phyloP scores from a whole-genome alignment of 2,888 invertebrate species.

The Opisthograptis luteolata region DNA sequence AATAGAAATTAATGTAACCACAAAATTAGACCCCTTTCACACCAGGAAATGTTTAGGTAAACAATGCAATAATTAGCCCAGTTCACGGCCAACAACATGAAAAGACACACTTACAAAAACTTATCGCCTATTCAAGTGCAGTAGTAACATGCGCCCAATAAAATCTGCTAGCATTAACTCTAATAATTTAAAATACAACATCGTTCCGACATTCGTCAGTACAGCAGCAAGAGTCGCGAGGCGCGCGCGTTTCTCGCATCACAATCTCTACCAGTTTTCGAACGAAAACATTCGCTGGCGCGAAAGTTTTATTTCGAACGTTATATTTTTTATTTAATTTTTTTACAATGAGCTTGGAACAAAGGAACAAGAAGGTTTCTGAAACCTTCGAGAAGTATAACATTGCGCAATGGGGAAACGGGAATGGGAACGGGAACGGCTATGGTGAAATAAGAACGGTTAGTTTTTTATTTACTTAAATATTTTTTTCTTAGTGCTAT shows the following conservation, averaged over 20 bases:
- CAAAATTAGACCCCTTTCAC: slow-evolving; percentile 11
- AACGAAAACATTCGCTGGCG: slow-evolving; percentile 58
- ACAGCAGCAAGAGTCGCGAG: slow-evolving; percentile 54
- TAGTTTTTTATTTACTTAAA: slow-evolving; percentile 43
- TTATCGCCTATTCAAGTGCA: slow-evolving; percentile 52
- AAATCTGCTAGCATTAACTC: slow-evolving; percentile 46
- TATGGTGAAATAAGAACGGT: slow-evolving; percentile 51
- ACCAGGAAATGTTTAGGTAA: slow-evolving; percentile 9
- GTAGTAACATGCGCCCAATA: slow-evolving; percentile 41
- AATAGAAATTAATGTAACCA: slow-evolving; percentile 6
- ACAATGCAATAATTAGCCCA: slow-evolving; percentile 44
- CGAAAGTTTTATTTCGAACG: slow-evolving; percentile 53
- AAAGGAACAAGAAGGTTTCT: slow-evolving; percentile 72
- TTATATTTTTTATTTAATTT: slow-evolving; percentile 38
- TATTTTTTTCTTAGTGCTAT: background rate
- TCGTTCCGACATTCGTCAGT: slow-evolving; percentile 58
- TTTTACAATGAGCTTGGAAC: slow-evolving; percentile 71
- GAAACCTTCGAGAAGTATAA: slow-evolving; percentile 77
- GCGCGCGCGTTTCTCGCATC: slow-evolving; percentile 58
- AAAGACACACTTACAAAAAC: slow-evolving; percentile 16
- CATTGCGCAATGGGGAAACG: slow-evolving; percentile 73
- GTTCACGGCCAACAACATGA: slow-evolving; percentile 43
- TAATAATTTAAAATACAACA: slow-evolving; percentile 57
- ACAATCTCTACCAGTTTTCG: slow-evolving; percentile 41
- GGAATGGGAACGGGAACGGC: slow-evolving; percentile 33